Base-by-base conservation (phyloP, 2,113 vertebrate genomes). In the Scomber japonicus region DNA sequence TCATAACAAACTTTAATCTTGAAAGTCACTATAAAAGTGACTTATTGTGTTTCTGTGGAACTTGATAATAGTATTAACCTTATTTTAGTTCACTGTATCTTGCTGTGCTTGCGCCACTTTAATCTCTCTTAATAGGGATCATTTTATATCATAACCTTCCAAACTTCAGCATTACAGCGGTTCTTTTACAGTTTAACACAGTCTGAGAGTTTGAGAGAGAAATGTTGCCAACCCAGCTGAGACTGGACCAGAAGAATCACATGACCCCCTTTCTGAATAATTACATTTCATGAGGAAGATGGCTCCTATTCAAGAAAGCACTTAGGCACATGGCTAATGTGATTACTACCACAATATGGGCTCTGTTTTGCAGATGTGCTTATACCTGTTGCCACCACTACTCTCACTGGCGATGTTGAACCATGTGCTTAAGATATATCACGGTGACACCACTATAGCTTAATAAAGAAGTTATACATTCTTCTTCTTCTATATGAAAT, bases 331-430 rank as follows among this genome's bases (percentile, higher is more conserved):
- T 84, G 91, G 89, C 89, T 93, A 91, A 94, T 94, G 88, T 92
- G 91, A 95, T 95, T 94, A 95, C 50, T 6, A 4, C 65, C 79
- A 95, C 93, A 95, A 92, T 93, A 82, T 83, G 62, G 40, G 51
- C 86, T 92, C 88, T 95, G 92, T 95, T 88, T 48, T 60, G 54
- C 53, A 64, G 66, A 64, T 66, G 31, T 67, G 55, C 51, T 62
- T 61, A 35, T 88, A 61, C 53, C 45, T 89, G 75, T 49, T 55
- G 64, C 66, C 24, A 45, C 35, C 55, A 24, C 19, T 51, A 27
- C 48, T 56, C 69, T 62, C 35, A 45, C 27, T 49, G 46, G 31
- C 27, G 24, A 21, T 31, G 11, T 27, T 46, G 44, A 64, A 46
- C 24, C 19, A 27, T 12, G 27, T 30, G 19, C 64, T 40, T 56